Conservation (phyloP, 2,888 invertebrate genomes). For the Frankliniella fusca region DNA sequence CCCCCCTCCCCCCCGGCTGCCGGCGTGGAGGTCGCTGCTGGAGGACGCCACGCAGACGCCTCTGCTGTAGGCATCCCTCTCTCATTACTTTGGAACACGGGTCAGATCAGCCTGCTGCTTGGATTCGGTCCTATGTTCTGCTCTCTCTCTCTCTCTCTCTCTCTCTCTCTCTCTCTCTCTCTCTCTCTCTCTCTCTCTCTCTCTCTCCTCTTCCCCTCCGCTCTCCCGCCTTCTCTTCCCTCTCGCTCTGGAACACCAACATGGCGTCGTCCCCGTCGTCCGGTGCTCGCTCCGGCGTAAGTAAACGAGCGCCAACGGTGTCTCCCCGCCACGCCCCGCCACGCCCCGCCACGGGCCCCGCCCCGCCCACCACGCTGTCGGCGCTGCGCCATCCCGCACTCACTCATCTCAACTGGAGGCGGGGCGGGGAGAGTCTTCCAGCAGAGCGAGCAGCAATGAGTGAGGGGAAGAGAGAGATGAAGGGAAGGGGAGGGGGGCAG, state of each 20-base stretch:
- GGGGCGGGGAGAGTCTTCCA: background rate
- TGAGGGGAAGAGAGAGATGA: background rate
- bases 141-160: no score
- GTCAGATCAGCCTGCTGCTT: background rate
- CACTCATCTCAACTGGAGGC: background rate
- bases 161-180: no score
- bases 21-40: background rate
- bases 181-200: no score
- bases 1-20: background rate
- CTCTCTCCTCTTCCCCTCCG: no score
- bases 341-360: background rate
- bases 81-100: background rate
- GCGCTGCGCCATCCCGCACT: slow-evolving; percentile 13
- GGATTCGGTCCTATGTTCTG: no score
- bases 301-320: background rate
- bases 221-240: background rate
- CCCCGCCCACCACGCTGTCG: slow-evolving; percentile 2
- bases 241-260: background rate
- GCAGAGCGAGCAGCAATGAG: background rate
- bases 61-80: background rate
- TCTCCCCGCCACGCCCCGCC: background rate
- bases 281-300: background rate
- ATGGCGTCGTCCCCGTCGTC: background rate
- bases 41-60: background rate
- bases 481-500: background rate